These are phyloP conservation scores for Invenusta paracnida DNA, from an alignment of 2,888 invertebrate genomes.

Conservation along the genomic window DNA sequence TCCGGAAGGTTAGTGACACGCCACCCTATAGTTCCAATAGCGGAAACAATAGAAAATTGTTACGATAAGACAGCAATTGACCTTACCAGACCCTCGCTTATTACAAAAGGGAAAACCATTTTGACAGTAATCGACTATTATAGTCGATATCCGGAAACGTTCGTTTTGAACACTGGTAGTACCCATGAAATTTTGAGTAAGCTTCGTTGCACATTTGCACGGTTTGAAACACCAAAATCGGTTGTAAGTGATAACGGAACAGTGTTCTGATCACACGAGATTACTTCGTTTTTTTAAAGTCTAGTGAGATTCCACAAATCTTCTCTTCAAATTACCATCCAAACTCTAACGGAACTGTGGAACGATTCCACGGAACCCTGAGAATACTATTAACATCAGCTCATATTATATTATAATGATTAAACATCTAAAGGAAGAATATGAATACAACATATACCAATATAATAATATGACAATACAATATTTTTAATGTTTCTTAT, in stretches of 20 bases:
- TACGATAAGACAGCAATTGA: constrained; percentile 6
- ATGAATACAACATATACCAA: too few species aligned
- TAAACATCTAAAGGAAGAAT: too few species aligned
- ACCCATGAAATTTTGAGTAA: neutral
- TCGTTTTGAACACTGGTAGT: neutral
- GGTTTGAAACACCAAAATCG: neutral
- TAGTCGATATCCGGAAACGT: constrained; percentile 1
- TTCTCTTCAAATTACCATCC: neutral
- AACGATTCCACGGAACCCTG: neutral
- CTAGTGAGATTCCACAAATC: neutral
- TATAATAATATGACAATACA: too few species aligned
- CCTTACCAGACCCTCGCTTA: neutral
- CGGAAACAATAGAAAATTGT: neutral
- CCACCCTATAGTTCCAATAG: neutral
- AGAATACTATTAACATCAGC: neutral
- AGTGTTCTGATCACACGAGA: constrained; percentile 16
- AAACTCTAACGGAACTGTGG: constrained; percentile 7
- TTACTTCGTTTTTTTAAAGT: neutral
- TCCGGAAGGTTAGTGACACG: neutral
- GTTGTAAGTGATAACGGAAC: neutral
- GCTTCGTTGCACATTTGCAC: neutral
- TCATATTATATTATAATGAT: too few species aligned
- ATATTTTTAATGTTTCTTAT: too few species aligned
- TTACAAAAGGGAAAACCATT: neutral
- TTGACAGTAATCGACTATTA: neutral